phyloP scores from a whole-genome alignment of 2,113 vertebrate genomes.

The Hippocampus abdominalis region DNA sequence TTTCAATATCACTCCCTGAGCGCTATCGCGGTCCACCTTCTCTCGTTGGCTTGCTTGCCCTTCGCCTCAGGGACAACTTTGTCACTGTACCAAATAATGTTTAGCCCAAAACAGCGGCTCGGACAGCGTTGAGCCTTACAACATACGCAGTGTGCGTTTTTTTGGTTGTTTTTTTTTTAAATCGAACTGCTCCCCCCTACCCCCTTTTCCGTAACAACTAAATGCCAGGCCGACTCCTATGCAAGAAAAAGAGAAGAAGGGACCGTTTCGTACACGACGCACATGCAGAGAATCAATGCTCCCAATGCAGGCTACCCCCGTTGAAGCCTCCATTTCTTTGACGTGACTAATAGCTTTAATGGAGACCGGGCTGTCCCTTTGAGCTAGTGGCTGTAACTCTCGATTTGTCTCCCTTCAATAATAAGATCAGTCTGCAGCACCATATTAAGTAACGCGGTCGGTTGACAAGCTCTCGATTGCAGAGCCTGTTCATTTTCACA shows the following conservation, averaged over 20 bases:
- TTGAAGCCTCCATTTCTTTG: conserved; percentile 40
- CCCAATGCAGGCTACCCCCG: conserved; percentile 17
- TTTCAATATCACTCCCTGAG: conserved; percentile 6
- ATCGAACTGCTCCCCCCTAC: conserved; percentile 12
- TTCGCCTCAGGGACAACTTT: conserved; percentile 21
- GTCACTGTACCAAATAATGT: conserved; percentile 29
- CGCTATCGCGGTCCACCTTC: conserved; percentile 1
- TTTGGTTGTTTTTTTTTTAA: conserved; percentile 44
- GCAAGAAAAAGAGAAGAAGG: conserved; percentile 12
- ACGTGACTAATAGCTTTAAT: conserved; percentile 51
- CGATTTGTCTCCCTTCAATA: conserved; percentile 33
- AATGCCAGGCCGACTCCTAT: conserved; percentile 53
- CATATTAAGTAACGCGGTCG: conserved; percentile 54
- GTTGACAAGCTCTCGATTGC: conserved; percentile 46
- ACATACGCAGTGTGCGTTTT: conserved; percentile 17
- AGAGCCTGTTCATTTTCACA: conserved; percentile 40
- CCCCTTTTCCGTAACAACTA: conserved; percentile 31
- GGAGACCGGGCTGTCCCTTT: conserved; percentile 32
- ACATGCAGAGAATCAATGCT: conserved; percentile 11
- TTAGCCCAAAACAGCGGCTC: conserved; percentile 26
- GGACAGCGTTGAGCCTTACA: conserved; percentile 26
- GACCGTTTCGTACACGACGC: not conserved
- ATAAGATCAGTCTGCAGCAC: conserved; percentile 17
- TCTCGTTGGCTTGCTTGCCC: conserved; percentile 13
- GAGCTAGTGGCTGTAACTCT: conserved; percentile 37